These are phyloP conservation scores for Dasysyrphus albostriatus DNA, from an alignment of 2,888 invertebrate species.

Conservation along the genomic window DNA sequence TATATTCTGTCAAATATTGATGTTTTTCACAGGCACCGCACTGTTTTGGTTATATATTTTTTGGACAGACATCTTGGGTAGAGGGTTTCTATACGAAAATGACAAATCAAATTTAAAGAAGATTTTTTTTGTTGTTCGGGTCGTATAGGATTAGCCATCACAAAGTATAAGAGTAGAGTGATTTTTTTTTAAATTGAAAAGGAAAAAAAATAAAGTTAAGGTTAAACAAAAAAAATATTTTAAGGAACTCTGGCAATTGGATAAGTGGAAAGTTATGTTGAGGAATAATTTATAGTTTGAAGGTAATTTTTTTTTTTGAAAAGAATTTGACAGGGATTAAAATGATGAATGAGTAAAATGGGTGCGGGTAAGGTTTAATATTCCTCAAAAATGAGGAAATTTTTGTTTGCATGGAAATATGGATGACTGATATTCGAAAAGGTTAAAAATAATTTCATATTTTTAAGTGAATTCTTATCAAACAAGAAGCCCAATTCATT, in stretches of 20 bases:
- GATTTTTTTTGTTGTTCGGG: slow-evolving; percentile 20
- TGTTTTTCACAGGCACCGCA: slow-evolving; percentile 42
- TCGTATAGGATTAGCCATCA: slow-evolving; percentile 41
- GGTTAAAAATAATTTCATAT: not conserved
- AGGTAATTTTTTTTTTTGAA: slow-evolving; percentile 5
- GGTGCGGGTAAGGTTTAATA: slow-evolving; percentile 12
- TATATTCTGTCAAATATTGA: slow-evolving; percentile 73
- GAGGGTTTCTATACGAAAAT: slow-evolving; percentile 16
- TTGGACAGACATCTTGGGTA: not conserved
- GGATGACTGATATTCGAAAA: not conserved
- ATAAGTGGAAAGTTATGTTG: slow-evolving; percentile 43
- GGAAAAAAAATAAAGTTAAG: slow-evolving; percentile 42
- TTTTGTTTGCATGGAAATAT: not conserved
- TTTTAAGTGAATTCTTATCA: not conserved
- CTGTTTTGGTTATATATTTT: slow-evolving; percentile 16
- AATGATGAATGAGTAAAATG: not conserved
- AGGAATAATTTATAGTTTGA: slow-evolving; percentile 37
- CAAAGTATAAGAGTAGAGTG: slow-evolving; percentile 10
- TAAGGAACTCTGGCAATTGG: slow-evolving; percentile 34
- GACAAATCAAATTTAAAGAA: slow-evolving; percentile 62
- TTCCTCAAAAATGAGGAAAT: not conserved
- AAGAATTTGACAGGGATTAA: slow-evolving; percentile 37
- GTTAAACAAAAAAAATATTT: slow-evolving; percentile 39
- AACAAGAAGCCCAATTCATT: not conserved
- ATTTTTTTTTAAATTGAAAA: slow-evolving; percentile 56